Conservation (phyloP, 2,888 invertebrate species). For the Sicus ferrugineus region DNA sequence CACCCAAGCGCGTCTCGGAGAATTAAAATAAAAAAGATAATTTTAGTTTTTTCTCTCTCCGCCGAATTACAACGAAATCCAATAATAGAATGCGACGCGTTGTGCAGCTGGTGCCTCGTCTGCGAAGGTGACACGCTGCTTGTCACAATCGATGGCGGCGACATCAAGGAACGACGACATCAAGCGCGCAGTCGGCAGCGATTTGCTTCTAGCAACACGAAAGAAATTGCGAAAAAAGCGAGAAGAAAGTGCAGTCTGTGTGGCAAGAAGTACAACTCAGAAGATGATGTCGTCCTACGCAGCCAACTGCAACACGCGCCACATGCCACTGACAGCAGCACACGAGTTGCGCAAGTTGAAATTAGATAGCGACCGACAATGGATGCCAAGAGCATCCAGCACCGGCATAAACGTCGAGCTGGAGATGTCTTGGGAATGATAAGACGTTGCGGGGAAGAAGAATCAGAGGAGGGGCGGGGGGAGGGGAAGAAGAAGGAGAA, state of each 20-base stretch:
- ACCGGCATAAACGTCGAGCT: background rate
- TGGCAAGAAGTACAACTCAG: background rate
- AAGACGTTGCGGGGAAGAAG: too few relatives aligned
- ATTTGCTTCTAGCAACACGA: background rate
- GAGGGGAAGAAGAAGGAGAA: background rate
- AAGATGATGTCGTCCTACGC: constrained; percentile 2
- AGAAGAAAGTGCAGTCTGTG: constrained; percentile 5
- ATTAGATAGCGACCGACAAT: constrained; percentile 28
- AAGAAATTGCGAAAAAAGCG: background rate
- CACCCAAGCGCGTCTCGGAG: background rate
- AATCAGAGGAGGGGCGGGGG: too few relatives aligned
- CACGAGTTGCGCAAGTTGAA: background rate
- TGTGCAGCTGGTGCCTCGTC: background rate
- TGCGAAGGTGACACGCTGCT: background rate
- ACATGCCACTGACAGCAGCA: constrained; percentile 9
- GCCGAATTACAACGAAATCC: background rate
- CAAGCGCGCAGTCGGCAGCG: background rate
- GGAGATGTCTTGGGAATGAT: too few relatives aligned
- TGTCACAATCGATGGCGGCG: background rate
- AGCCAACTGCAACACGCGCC: background rate
- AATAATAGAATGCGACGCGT: background rate
- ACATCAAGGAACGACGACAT: constrained; percentile 7
- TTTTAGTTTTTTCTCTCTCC: too few relatives aligned
- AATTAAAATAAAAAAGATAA: too few relatives aligned
- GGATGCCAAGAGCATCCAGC: constrained; percentile 5